A percentile compares a stretch with the other conserved stretches of the same genome.
phyloP scores from a whole-genome alignment of 2,113 vertebrate species.

The Elgaria multicarinata region DNA sequence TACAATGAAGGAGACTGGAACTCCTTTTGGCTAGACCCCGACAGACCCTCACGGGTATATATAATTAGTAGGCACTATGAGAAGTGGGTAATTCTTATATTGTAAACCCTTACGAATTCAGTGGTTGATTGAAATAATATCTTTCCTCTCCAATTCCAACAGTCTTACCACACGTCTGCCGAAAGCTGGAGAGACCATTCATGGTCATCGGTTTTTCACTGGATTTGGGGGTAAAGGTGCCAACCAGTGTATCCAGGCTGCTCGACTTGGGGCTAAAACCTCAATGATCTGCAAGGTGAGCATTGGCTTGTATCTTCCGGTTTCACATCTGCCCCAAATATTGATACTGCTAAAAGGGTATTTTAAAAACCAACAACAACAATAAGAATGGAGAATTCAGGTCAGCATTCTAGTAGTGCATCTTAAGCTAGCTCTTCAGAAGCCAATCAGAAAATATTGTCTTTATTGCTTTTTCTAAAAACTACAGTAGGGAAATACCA shows the following conservation, averaged over 20 bases:
- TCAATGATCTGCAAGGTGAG: constrained; percentile 95
- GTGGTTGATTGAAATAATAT: constrained; percentile 50
- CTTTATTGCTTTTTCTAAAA: neutral
- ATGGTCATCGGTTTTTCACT: constrained; percentile 93
- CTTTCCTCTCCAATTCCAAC: constrained; percentile 57
- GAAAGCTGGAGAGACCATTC: constrained; percentile 93
- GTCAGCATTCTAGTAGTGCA: neutral
- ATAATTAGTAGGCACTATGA: neutral
- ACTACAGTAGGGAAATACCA: neutral
- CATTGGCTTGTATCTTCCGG: constrained; percentile 4
- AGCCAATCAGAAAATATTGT: neutral
- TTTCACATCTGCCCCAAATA: constrained; percentile 21
- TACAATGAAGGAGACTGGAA: neutral
- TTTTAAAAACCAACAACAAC: neutral
- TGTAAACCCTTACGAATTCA: constrained; percentile 33
- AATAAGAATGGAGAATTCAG: neutral
- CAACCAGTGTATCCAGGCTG: constrained; percentile 96
- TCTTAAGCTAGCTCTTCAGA: neutral
- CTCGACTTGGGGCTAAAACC: constrained; percentile 89
- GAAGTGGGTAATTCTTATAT: constrained; percentile 24
- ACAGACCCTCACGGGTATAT: neutral
- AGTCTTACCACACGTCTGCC: constrained; percentile 91
- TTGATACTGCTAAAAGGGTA: constrained; percentile 16
- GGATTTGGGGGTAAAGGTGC: constrained; percentile 98
- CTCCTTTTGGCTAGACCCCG: neutral